Base-by-base conservation (phyloP, 2,113 vertebrate genomes). In the Sinocyclocheilus grahami region DNA sequence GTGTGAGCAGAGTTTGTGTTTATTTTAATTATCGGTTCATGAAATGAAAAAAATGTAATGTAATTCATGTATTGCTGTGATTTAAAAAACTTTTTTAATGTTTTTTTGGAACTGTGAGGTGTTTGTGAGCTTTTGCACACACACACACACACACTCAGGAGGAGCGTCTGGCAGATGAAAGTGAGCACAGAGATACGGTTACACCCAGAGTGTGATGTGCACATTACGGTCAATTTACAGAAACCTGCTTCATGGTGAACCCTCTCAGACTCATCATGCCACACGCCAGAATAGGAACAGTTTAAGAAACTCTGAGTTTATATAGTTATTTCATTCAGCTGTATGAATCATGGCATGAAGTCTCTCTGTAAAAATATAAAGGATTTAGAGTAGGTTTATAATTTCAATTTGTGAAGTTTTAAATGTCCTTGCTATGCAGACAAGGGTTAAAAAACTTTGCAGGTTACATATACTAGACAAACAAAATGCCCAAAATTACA, bases 141-240 rank as follows among this genome's bases (percentile, higher is more conserved):
- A 46, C 78, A 81, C 42, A 48, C 46, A 48, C 46, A 48, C 46
- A 74, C 65, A 51, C 46, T 76, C 42, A 20, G 55, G 30, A 27
- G 20, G 51, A 77, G 53, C n/a, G 53, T 83, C 81, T 89, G 77
- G 71, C 33, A 76, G 81, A 86, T 85, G 88, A 87, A 89, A 86
- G 77, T 24, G 37, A 46, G 16, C 51, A 13, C 83, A 60, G 86
- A 75, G 80, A 79, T 89, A 77, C 51, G 55, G 80, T 90, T 87
- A 84, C 83, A 85, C 58, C 53, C 78, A 60, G 20, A 62, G 83
- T 86, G 87, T 71, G 77, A 88, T 74, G 60, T 11, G 24, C 30
- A 30, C 87, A 85, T 91, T 82, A 86, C 24, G 18, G 83, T 90
- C 89, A 86, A 22, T 91, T 92, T 93, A 78, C 89, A 78, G 84